Conservation (phyloP, 2,797 vertebrate genomes). For the Enteromius radiatus region DNA sequence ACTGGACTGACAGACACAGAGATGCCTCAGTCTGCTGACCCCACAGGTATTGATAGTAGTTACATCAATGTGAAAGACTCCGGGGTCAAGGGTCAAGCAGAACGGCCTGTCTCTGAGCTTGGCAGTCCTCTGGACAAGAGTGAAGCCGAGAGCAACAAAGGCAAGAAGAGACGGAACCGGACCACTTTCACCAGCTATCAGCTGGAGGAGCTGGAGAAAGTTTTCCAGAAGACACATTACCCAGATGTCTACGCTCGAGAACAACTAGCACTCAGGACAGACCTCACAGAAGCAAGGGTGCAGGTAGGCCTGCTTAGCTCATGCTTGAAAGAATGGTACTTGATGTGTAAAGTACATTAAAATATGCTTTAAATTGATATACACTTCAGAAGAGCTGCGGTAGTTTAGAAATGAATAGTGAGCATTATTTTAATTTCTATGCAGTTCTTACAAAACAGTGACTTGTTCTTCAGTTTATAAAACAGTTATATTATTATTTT, state of each 20-base stretch:
- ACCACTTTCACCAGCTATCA: slow-evolving; percentile 99
- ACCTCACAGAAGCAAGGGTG: slow-evolving; percentile 95
- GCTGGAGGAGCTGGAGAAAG: slow-evolving; percentile 97
- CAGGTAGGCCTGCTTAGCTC: slow-evolving; percentile 74
- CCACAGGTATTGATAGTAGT: slow-evolving; percentile 89
- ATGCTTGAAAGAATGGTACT: neutral
- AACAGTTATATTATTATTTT: neutral
- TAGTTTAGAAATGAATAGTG: neutral
- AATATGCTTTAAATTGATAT: neutral
- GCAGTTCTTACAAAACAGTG: neutral
- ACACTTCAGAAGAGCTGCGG: neutral
- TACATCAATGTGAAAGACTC: slow-evolving; percentile 92
- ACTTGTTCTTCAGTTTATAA: neutral
- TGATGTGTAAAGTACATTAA: neutral
- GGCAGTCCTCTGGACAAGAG: slow-evolving; percentile 88
- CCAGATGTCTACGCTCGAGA: slow-evolving; percentile 96
- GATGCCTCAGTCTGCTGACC: slow-evolving; percentile 83
- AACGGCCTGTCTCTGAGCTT: slow-evolving; percentile 83
- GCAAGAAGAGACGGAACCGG: slow-evolving; percentile 95
- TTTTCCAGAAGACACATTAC: slow-evolving; percentile 99
- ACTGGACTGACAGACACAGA: slow-evolving; percentile 86
- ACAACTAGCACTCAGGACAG: slow-evolving; percentile 96
- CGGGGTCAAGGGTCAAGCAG: slow-evolving; percentile 84
- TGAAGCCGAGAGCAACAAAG: slow-evolving; percentile 95
- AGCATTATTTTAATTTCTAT: neutral